Evolutionary conservation across 2,888 invertebrate species (phyloP).

Genomic region (Allolobophora icterica): DNA sequence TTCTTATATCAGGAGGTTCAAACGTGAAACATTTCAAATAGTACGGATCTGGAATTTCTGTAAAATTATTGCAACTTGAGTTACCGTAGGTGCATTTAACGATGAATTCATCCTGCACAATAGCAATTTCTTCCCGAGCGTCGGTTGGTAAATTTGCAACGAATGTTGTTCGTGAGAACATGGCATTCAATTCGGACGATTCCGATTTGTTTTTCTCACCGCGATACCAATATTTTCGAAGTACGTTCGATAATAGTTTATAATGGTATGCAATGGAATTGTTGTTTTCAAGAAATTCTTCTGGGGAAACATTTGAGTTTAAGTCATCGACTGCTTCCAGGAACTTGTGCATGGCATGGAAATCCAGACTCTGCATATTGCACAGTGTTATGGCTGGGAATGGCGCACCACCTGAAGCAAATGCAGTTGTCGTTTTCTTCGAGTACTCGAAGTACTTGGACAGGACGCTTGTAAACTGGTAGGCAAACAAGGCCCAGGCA

Average conservation of each 20-base stretch:
- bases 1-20: background rate
- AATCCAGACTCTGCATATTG: constrained; percentile 49
- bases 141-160: background rate
- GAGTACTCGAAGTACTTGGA: constrained; percentile 46
- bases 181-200: too few relatives aligned
- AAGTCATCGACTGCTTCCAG: too few relatives aligned
- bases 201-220: background rate
- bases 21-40: background rate
- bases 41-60: background rate
- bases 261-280: too few relatives aligned
- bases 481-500: constrained; percentile 33
- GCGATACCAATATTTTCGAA: too few relatives aligned
- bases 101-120: background rate
- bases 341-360: constrained; percentile 42
- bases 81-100: constrained; percentile 14
- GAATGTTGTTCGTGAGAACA: background rate
- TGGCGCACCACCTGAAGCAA: constrained; percentile 46
- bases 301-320: too few relatives aligned
- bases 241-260: too few relatives aligned
- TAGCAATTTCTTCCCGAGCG: background rate
- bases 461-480: constrained; percentile 47
- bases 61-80: background rate
- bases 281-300: too few relatives aligned
- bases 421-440: constrained; percentile 48
- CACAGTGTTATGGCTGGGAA: constrained; percentile 49